A percentile compares a stretch with the other conserved stretches of the same genome.
phyloP scores from a whole-genome alignment of 2,888 invertebrate species.

The Heliconius sara region DNA sequence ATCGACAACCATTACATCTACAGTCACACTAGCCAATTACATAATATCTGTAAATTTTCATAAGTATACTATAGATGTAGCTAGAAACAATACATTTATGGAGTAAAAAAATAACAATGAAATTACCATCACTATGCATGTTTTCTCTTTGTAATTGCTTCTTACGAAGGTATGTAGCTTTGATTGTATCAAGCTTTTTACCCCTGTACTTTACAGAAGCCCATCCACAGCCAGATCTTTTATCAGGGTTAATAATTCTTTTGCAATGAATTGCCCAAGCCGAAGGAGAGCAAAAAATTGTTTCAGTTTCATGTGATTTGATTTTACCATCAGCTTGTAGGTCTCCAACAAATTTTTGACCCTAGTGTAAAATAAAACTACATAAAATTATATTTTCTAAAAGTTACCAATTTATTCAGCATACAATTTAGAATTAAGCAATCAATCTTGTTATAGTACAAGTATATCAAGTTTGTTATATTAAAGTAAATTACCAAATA shows the following conservation, averaged over 20 bases:
- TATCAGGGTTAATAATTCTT: conserved; percentile 94
- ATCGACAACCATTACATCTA: no score
- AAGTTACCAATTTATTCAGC: conserved; percentile 48
- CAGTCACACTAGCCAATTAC: no score
- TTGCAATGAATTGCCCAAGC: conserved; percentile 97
- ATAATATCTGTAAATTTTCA: no score
- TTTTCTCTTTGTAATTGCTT: conserved; percentile 85
- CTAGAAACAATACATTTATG: neutral
- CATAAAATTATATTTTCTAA: neutral
- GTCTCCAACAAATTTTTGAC: conserved; percentile 95
- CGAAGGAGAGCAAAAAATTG: conserved; percentile 94
- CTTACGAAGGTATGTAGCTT: conserved; percentile 92
- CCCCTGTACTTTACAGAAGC: conserved; percentile 95
- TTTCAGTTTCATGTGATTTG: conserved; percentile 93
- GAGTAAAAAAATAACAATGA: neutral
- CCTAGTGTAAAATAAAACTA: conserved; percentile 74
- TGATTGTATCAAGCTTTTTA: conserved; percentile 94
- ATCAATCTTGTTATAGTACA: neutral
- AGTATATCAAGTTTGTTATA: neutral
- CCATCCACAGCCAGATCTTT: conserved; percentile 97
- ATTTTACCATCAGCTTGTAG: conserved; percentile 94
- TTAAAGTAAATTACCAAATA: conserved; percentile 86
- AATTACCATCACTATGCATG: conserved; percentile 76
- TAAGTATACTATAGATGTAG: no score
- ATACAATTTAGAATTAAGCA: neutral